Evolutionary conservation across 2,113 vertebrate genomes (phyloP).

Genomic region (Rhynchopsitta pachyrhyncha): DNA sequence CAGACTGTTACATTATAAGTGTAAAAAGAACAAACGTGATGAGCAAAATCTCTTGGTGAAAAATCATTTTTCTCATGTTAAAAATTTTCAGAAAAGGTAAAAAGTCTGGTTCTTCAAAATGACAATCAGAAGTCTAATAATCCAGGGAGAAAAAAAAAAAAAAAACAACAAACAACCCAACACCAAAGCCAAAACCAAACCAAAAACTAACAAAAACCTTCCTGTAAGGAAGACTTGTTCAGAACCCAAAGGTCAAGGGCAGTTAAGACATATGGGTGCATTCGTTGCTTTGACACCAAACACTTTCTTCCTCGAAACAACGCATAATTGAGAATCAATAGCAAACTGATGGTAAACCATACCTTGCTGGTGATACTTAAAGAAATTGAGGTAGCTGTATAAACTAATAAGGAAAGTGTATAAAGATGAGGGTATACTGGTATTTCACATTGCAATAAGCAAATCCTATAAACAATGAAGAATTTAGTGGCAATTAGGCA

Average conservation of each 20-base stretch:
- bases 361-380: neutral
- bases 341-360: rapidly evolving
- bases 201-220: neutral
- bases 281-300: neutral
- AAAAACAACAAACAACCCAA: neutral
- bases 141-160: neutral
- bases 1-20: neutral
- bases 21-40: neutral
- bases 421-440: neutral
- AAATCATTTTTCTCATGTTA: neutral
- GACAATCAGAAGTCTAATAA: neutral
- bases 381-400: neutral
- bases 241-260: neutral
- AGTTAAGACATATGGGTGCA: neutral
- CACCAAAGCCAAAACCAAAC: neutral
- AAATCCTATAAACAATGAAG: neutral
- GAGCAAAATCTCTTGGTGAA: neutral
- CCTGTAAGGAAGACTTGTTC: neutral
- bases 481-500: neutral
- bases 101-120: neutral
- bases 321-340: neutral
- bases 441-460: neutral
- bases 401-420: neutral
- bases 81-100: neutral
- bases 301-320: neutral